Conservation (phyloP, 2,797 vertebrate genomes). For the Thunnus albacares region DNA sequence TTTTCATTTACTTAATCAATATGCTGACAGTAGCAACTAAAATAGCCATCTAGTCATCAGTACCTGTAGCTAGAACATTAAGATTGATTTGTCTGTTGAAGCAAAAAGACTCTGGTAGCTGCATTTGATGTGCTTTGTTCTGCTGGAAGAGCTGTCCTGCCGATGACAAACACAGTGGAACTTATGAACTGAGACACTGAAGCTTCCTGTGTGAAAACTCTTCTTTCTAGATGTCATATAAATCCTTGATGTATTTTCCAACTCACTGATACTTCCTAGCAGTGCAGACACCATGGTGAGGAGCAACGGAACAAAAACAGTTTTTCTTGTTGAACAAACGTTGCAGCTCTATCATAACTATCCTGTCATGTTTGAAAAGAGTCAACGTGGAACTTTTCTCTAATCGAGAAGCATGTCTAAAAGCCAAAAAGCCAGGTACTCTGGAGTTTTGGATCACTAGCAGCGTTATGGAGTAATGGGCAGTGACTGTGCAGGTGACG, state of each 20-base stretch:
- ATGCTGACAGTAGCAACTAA: slow-evolving; percentile 3
- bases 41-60: slow-evolving; percentile 10
- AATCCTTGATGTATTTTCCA: neutral
- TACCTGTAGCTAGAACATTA: slow-evolving; percentile 29
- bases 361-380: neutral
- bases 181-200: slow-evolving; percentile 1
- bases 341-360: neutral
- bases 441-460: neutral
- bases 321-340: neutral
- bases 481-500: neutral
- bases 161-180: neutral
- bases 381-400: neutral
- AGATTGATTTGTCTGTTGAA: slow-evolving; percentile 11
- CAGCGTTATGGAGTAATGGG: neutral
- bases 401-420: slow-evolving; percentile 4
- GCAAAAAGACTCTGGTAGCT: neutral
- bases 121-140: slow-evolving; percentile 21
- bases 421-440: slow-evolving; percentile 3
- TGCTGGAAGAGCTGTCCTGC: slow-evolving; percentile 12
- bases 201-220: neutral
- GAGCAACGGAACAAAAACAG: too few species aligned
- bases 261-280: neutral
- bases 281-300: neutral
- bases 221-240: neutral
- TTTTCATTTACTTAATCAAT: slow-evolving; percentile 23